These are phyloP conservation scores for Leptinotarsa defecta DNA, from an alignment of 1,140 invertebrate genomes.

Conservation along the genomic window DNA sequence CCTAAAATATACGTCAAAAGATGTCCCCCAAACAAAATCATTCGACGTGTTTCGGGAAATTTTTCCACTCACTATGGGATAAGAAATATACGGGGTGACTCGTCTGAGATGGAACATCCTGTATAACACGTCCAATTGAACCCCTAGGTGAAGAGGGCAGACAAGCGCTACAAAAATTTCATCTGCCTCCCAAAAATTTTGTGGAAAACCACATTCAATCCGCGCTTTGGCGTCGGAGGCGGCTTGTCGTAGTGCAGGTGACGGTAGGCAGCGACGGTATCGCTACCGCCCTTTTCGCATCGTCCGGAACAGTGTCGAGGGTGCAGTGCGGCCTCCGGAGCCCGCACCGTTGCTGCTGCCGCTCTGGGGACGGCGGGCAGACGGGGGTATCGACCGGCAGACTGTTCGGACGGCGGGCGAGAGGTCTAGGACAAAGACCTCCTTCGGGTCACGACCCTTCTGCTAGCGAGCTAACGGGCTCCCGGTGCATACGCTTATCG, in stretches of 20 bases:
- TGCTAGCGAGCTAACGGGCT: background rate
- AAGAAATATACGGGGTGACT: too few relatives aligned
- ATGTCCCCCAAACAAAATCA: too few relatives aligned
- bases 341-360: constrained; percentile 23
- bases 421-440: constrained; percentile 52
- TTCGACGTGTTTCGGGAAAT: too few relatives aligned
- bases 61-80: too few relatives aligned
- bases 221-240: constrained; percentile 2
- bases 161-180: background rate
- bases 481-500: background rate
- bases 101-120: too few relatives aligned
- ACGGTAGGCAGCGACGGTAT: constrained; percentile 21
- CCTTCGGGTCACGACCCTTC: constrained; percentile 44
- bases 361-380: too few relatives aligned
- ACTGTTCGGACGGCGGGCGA: constrained; percentile 28
- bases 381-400: constrained; percentile 37
- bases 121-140: too few relatives aligned
- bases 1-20: too few relatives aligned
- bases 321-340: constrained; percentile 38
- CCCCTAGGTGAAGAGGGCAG: too few relatives aligned
- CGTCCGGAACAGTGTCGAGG: constrained; percentile 24
- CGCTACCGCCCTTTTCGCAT: background rate
- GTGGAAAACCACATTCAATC: background rate
- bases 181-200: background rate
- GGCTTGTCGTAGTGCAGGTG: constrained; percentile 35